Base-by-base conservation (phyloP, 2,797 vertebrate species). In the Apogon hyalosoma region DNA sequence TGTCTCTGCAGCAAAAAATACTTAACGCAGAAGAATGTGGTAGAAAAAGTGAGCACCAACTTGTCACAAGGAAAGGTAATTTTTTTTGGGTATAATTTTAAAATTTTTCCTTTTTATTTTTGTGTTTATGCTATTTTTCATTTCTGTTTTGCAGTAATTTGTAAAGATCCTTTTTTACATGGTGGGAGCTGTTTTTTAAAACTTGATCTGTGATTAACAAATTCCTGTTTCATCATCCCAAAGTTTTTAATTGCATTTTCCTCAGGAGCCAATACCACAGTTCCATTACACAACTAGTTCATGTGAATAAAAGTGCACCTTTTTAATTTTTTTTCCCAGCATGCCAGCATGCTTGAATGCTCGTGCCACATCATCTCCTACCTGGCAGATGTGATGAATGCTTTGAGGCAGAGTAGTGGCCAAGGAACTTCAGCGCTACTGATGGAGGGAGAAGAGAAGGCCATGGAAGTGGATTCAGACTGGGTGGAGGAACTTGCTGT, bases 401-500 rank as follows among this genome's bases (percentile, higher is more conserved):
- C 98, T 0, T 86, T 99, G 87, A 92, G 97, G 73, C 97, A 98
- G 92, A 93, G 88, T 78, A 90, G 93, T 0, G 96, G 96, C 51
- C 97, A 98, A 78, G 97, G 98, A 31, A 93, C 95, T 11, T 94
- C 94, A 36, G 94, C 97, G 8, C 89, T 98, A 1, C 93, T 98
- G 0, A 93, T 99, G 79, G 98, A 99, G 1, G 98, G 98, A 10
- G 98, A 99, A 74, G 98, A 99, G 70, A 95, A 97, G 39, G 97
- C 96, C 1, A 98, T 99, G 65, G 98, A 99, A 73, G 96, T 99
- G 73, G 98, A 99, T 90, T 99, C 97, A 0, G 98, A 99, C 86
- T 99, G 98, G 98, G 97, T 99, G 58, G 98, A 99, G 59, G 98
- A 99, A 73, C 86, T 99, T 78, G 98, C 96, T 0, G 97, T 98